phyloP scores from a whole-genome alignment of 1,140 invertebrate species.

The Leptinotarsa undecemlineata region DNA sequence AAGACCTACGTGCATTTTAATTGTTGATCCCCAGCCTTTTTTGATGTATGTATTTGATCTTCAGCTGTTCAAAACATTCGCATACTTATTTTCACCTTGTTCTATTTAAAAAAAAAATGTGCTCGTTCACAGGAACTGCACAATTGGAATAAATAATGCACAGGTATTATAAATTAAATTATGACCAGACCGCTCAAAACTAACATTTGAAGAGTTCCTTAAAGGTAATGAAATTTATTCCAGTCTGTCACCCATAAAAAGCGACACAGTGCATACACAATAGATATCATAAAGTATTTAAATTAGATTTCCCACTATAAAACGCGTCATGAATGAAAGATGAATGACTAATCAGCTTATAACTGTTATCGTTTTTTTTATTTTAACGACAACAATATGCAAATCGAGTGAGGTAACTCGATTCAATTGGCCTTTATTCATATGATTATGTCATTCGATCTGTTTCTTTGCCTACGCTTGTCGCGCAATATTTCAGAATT shows the following conservation, averaged over 20 bases:
- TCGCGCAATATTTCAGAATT: not conserved
- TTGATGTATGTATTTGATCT: too few species aligned
- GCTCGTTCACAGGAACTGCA: too few species aligned
- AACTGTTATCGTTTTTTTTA: not conserved
- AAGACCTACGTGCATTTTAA: too few species aligned
- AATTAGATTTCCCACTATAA: slow-evolving; percentile 1
- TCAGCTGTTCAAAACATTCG: too few species aligned
- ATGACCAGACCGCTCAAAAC: not conserved
- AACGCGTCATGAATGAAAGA: not conserved
- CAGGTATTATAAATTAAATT: too few species aligned
- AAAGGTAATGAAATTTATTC: not conserved
- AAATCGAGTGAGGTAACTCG: slow-evolving; percentile 3
- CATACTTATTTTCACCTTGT: too few species aligned
- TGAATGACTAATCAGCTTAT: slow-evolving; percentile 3
- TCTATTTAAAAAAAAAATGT: too few species aligned
- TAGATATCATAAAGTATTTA: not conserved
- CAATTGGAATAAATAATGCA: too few species aligned
- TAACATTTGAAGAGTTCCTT: not conserved
- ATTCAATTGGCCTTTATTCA: not conserved
- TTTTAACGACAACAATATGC: not conserved
- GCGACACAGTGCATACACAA: not conserved
- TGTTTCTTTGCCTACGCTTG: not conserved
- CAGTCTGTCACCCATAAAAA: not conserved
- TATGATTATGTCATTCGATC: not conserved
- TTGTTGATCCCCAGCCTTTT: too few species aligned